A percentile compares a stretch with the other conserved stretches of the same genome.
Conservation (phyloP, 2,113 vertebrate species). For the Chelonoidis abingdonii region DNA sequence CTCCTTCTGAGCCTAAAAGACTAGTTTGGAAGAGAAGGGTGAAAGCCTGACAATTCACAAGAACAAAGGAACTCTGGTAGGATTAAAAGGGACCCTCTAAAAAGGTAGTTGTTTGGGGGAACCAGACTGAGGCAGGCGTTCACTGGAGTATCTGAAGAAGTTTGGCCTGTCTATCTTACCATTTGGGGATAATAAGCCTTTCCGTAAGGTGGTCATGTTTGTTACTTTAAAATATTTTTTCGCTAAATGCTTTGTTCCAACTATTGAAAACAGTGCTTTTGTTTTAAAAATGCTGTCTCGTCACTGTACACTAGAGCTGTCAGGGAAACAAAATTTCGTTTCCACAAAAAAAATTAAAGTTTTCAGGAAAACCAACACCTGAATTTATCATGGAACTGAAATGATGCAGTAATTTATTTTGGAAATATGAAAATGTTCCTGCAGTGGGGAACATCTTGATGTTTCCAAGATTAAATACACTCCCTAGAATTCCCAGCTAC, state of each 20-base stretch:
- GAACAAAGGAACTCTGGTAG: not conserved
- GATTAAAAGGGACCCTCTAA: not conserved
- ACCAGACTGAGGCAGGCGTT: not conserved
- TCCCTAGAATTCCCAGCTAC: not conserved
- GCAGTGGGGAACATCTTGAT: not conserved
- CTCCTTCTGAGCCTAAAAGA: constrained; percentile 11
- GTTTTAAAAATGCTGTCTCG: not conserved
- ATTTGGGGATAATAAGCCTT: not conserved
- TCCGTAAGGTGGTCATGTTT: not conserved
- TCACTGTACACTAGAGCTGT: not conserved
- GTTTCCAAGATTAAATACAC: not conserved
- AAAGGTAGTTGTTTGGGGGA: not conserved
- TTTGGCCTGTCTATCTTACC: not conserved
- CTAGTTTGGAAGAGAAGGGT: not conserved
- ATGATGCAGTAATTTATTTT: not conserved
- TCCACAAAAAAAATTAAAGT: not conserved
- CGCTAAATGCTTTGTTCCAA: not conserved
- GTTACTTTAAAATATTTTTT: not conserved
- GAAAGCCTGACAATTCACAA: constrained; percentile 26
- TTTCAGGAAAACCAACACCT: not conserved
- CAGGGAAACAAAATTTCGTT: not conserved
- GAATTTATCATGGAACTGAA: not conserved
- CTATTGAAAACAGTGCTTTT: not conserved
- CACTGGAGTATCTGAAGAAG: not conserved
- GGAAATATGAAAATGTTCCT: not conserved